A percentile compares a stretch with the other conserved stretches of the same genome.
Evolutionary conservation across 2,888 invertebrate genomes (phyloP).

Genomic region (Nasonovia ribisnigri): DNA sequence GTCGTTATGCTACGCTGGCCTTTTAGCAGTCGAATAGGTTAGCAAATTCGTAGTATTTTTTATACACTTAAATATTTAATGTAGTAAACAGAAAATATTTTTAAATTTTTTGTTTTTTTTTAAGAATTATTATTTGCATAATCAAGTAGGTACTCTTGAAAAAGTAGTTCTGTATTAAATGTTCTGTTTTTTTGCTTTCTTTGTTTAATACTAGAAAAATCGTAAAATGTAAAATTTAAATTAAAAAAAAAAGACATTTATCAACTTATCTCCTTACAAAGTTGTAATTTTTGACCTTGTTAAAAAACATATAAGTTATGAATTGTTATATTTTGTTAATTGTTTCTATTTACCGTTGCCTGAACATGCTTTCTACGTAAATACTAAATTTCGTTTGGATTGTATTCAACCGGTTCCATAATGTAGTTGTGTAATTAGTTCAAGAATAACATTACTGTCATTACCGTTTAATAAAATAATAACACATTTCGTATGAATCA

Average conservation of each 20-base stretch:
- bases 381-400: constrained; percentile 36
- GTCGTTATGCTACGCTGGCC: constrained; percentile 40
- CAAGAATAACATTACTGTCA: constrained; percentile 35
- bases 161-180: neutral
- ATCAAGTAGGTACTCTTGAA: neutral
- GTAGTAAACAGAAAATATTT: neutral
- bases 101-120: neutral
- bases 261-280: neutral
- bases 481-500: constrained; percentile 48
- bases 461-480: constrained; percentile 58
- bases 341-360: constrained; percentile 45
- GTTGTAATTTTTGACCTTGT: neutral
- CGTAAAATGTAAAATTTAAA: neutral
- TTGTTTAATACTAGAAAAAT: neutral
- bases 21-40: constrained; percentile 23
- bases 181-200: neutral
- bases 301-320: constrained; percentile 7
- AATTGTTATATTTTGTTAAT: neutral
- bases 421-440: constrained; percentile 30
- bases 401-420: constrained; percentile 56
- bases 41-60: neutral
- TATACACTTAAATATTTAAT: neutral
- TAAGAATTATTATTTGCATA: neutral
- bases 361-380: constrained; percentile 39
- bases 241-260: neutral